phyloP scores from a whole-genome alignment of 2,797 vertebrate species.

The Microtus californicus region DNA sequence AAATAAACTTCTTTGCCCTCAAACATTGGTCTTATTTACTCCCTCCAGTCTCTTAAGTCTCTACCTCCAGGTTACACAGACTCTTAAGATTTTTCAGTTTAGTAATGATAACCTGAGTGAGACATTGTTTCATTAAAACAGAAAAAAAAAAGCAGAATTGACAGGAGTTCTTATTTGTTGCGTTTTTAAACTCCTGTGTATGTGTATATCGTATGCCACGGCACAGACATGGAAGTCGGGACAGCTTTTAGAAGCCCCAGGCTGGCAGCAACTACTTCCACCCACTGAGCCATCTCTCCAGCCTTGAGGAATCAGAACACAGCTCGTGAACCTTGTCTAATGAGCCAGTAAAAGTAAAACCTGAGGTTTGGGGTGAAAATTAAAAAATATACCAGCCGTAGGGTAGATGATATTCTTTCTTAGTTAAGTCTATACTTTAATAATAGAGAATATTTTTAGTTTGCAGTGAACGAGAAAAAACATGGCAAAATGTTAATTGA shows the following conservation, averaged over 20 bases:
- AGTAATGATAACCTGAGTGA: not conserved
- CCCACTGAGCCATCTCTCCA: not conserved
- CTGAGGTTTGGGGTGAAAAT: not conserved
- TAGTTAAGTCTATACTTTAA: not conserved
- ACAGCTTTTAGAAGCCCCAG: not conserved
- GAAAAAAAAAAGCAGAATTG: not conserved
- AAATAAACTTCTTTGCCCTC: not conserved
- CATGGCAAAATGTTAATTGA: constrained; percentile 1
- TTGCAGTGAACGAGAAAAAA: not conserved
- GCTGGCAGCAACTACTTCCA: not conserved
- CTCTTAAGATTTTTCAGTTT: not conserved
- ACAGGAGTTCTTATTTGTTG: not conserved
- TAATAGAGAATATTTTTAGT: constrained; percentile 28
- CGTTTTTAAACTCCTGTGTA: not conserved
- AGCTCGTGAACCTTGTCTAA: not conserved
- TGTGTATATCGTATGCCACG: not conserved
- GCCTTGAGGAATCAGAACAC: not conserved
- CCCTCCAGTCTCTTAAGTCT: not conserved
- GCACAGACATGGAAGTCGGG: not conserved
- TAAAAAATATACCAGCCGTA: not conserved
- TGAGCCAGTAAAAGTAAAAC: constrained; percentile 12
- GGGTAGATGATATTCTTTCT: constrained; percentile 11
- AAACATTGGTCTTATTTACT: constrained; percentile 13
- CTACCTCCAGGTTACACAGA: not conserved
- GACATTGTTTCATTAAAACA: not conserved